Evolutionary conservation across 1,140 invertebrate genomes (phyloP).

Genomic region (Vollenhovia emeryi): DNA sequence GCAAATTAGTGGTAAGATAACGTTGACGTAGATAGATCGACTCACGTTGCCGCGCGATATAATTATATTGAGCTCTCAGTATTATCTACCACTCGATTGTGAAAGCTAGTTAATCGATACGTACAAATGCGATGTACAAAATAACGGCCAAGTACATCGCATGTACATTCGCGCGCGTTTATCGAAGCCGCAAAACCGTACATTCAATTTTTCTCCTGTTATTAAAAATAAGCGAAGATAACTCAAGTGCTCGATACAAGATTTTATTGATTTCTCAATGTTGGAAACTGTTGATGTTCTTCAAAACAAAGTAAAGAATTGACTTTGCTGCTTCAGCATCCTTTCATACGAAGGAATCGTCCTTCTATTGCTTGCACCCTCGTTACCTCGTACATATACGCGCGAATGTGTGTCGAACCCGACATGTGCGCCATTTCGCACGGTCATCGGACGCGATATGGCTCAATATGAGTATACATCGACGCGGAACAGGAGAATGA

Average conservation of each 20-base stretch:
- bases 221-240: background rate
- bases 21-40: conserved; percentile 83
- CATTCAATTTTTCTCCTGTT: background rate
- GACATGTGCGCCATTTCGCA: conserved; percentile 40
- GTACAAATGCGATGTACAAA: background rate
- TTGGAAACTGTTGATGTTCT: background rate
- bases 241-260: background rate
- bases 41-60: conserved; percentile 72
- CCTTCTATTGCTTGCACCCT: background rate
- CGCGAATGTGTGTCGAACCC: background rate
- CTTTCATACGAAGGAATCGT: background rate
- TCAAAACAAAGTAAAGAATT: background rate
- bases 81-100: conserved; percentile 2
- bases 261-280: conserved; percentile 1
- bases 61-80: conserved; percentile 72
- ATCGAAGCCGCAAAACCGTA: background rate
- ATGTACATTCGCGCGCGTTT: background rate
- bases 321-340: background rate
- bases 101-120: conserved; percentile 8
- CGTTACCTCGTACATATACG: background rate
- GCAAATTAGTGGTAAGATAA: conserved; percentile 83
- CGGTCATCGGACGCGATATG: conserved; percentile 49
- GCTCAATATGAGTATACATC: conserved; percentile 40
- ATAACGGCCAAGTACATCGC: background rate
- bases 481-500: conserved; percentile 52